A percentile compares a stretch with the other conserved stretches of the same genome.
Evolutionary conservation across 2,113 vertebrate genomes (phyloP).

Genomic region (Gallinago media): DNA sequence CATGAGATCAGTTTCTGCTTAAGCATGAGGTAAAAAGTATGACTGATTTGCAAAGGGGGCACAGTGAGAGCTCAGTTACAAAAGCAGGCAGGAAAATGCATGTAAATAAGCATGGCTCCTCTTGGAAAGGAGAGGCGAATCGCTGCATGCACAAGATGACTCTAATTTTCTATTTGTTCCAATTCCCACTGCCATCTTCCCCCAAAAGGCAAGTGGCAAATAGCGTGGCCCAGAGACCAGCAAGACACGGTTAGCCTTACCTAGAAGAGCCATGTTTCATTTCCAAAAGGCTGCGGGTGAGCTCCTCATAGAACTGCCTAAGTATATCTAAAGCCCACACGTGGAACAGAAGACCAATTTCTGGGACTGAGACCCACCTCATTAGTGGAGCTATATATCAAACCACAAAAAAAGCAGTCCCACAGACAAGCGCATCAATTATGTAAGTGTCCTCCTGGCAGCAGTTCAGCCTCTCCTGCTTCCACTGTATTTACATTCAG

Average conservation of each 20-base stretch:
- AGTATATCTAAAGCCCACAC: neutral
- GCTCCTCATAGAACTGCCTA: neutral
- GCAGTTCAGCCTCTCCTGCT: neutral
- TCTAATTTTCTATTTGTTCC: neutral
- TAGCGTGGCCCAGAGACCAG: neutral
- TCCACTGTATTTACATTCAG: slow-evolving; percentile 22
- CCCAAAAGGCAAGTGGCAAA: neutral
- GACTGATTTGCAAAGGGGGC: neutral
- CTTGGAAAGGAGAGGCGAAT: neutral
- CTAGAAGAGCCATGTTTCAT: neutral
- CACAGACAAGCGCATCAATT: slow-evolving; percentile 12
- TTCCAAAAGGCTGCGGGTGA: neutral
- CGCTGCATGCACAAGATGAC: neutral
- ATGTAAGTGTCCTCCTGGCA: slow-evolving; percentile 27
- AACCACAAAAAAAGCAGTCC: neutral
- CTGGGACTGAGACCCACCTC: neutral
- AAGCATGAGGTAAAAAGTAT: neutral
- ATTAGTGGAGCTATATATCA: slow-evolving; percentile 30
- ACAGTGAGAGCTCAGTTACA: neutral
- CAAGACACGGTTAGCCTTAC: accelerated
- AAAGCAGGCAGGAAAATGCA: neutral
- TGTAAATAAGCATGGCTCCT: neutral
- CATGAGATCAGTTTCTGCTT: neutral
- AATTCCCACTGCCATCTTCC: neutral
- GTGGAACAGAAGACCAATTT: neutral